A percentile compares a stretch with the other conserved stretches of the same genome.
phyloP scores from a whole-genome alignment of 64 coral and sea anemone genomes.

The Dendronephthya gigantea region DNA sequence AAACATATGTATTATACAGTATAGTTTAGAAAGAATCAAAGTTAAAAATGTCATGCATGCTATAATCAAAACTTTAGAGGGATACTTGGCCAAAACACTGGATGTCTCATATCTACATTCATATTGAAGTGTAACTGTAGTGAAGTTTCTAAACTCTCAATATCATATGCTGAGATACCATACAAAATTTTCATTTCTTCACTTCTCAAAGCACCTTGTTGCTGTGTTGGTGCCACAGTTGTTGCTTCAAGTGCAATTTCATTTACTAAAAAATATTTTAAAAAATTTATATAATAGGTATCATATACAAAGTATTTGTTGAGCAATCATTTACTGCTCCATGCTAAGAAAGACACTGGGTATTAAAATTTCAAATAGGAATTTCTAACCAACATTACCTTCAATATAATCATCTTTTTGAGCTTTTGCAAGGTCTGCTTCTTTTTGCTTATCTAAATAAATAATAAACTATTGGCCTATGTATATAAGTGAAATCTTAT shows the following conservation, averaged over 20 bases:
- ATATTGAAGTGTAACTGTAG: conserved; percentile 76
- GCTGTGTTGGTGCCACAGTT: not conserved
- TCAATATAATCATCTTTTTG: conserved; percentile 3
- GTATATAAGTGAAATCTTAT: no score
- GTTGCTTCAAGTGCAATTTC: conserved; percentile 17
- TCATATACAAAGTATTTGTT: no score
- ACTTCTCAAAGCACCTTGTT: conserved; percentile 21
- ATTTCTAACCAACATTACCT: not conserved
- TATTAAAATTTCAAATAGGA: no score
- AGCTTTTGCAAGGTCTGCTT: not conserved
- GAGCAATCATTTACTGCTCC: no score
- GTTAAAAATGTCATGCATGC: no score
- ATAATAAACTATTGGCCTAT: no score
- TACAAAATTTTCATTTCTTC: conserved; percentile 80
- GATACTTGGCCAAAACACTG: conserved; percentile 90
- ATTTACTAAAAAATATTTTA: not conserved
- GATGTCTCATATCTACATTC: conserved; percentile 63
- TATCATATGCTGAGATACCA: conserved; percentile 42
- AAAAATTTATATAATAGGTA: not conserved
- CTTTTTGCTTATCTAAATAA: conserved; percentile 5
- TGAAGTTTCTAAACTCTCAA: conserved; percentile 80
- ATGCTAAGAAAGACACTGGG: no score
- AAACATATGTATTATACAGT: no score
- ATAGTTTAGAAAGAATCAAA: not conserved
- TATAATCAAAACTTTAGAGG: conserved; percentile 75